Percentiles rank a stretch among this genome's conserved stretches.
Evolutionary conservation across 92 coral and sea anemone species (phyloP).

Genomic region (Siderastrea radians): DNA sequence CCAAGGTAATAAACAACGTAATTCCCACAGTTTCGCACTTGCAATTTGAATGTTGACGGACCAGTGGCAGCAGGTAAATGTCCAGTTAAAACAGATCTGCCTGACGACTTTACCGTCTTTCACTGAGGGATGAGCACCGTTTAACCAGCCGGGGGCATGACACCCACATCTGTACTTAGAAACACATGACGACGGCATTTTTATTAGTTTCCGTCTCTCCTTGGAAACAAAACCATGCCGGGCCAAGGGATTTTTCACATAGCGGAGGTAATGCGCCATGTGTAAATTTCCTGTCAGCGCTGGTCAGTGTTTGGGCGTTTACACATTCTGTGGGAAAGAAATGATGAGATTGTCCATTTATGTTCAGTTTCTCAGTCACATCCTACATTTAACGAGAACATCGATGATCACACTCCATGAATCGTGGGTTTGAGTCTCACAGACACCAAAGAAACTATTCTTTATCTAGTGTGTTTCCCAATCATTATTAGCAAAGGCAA

Average conservation of each 20-base stretch:
- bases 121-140: slow-evolving; percentile 28
- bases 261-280: too few relatives aligned
- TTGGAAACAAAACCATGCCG: slow-evolving; percentile 37
- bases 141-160: slow-evolving; percentile 43
- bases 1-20: slow-evolving; percentile 23
- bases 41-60: slow-evolving; percentile 21
- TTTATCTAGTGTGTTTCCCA: too few relatives aligned
- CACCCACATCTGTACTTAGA: background rate
- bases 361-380: too few relatives aligned
- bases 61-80: slow-evolving; percentile 25
- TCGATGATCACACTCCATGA: too few relatives aligned
- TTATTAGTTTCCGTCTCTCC: slow-evolving; percentile 26
- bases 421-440: too few relatives aligned
- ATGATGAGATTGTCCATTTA: too few relatives aligned
- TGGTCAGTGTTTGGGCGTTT: background rate
- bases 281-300: background rate
- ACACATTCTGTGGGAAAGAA: too few relatives aligned
- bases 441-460: too few relatives aligned
- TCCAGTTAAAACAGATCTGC: slow-evolving; percentile 26
- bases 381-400: too few relatives aligned
- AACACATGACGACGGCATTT: slow-evolving; percentile 20
- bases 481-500: too few relatives aligned
- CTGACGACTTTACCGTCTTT: slow-evolving; percentile 25
- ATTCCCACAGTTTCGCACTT: slow-evolving; percentile 20
- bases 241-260: background rate